Percentiles rank a stretch among this genome's conserved stretches.
phyloP scores from a whole-genome alignment of 2,113 vertebrate species.

The Passer montanus region DNA sequence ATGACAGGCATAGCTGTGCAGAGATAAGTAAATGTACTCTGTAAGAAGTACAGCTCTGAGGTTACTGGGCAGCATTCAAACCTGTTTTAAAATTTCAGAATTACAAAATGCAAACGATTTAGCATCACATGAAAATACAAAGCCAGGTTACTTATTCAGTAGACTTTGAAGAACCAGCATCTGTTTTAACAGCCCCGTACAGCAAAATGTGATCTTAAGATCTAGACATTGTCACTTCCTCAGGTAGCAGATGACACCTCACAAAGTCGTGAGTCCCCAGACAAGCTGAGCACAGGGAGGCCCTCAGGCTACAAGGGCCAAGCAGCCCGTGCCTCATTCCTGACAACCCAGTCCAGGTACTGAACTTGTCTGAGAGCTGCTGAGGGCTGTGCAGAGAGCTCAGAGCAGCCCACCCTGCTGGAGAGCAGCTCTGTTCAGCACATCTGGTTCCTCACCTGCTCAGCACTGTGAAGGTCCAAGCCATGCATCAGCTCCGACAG shows the following conservation, averaged over 20 bases:
- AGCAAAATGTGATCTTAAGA: not conserved
- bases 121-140: not conserved
- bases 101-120: conserved; percentile 13
- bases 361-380: not conserved
- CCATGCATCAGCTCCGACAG: not conserved
- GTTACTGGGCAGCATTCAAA: not conserved
- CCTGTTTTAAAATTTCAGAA: not conserved
- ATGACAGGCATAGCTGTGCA: not conserved
- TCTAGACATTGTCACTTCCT: not conserved
- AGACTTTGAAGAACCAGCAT: conserved; percentile 13
- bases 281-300: not conserved
- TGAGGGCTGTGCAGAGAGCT: not conserved
- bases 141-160: not conserved
- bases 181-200: not conserved
- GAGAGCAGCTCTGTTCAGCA: not conserved
- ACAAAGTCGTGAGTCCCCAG: not conserved
- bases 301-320: not conserved
- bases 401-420: not conserved
- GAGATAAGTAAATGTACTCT: not conserved
- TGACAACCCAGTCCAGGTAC: not conserved
- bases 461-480: not conserved
- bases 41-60: not conserved
- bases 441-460: not conserved
- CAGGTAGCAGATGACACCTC: not conserved
- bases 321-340: not conserved